A percentile compares a stretch with the other conserved stretches of the same genome.
These are phyloP conservation scores for Rhombomys opimus DNA, from an alignment of 2,113 vertebrate species.

Conservation along the genomic window DNA sequence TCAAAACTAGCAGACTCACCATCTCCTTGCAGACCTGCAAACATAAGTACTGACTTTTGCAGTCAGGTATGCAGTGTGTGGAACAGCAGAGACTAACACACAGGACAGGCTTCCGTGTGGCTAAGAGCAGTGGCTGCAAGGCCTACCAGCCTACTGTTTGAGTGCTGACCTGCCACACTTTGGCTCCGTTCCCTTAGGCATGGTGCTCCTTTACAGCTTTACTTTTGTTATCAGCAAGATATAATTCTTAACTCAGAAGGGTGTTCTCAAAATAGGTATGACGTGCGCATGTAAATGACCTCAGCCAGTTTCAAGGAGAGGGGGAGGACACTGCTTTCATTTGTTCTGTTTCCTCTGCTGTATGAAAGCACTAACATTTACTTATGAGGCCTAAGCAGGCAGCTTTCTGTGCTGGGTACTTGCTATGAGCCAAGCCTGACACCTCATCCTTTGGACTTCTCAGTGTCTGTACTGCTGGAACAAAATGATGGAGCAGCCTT, in stretches of 20 bases:
- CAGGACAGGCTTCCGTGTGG: background rate
- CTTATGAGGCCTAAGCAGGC: background rate
- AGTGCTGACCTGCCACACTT: too few species aligned
- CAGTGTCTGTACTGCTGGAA: too few species aligned
- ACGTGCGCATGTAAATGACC: background rate
- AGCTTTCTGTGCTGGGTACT: background rate
- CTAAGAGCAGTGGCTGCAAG: background rate
- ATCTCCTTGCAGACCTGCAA: background rate
- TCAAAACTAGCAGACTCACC: background rate
- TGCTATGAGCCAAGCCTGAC: too few species aligned
- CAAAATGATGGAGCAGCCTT: too few species aligned
- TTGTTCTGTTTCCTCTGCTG: background rate
- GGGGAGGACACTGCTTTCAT: background rate
- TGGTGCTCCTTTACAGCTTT: background rate
- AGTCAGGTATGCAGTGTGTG: background rate
- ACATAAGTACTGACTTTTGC: background rate
- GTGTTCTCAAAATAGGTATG: background rate
- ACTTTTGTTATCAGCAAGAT: slow-evolving; percentile 16
- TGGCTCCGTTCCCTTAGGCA: background rate
- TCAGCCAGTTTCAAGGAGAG: background rate
- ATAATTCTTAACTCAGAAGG: background rate
- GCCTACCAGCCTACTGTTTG: background rate
- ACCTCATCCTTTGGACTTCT: too few species aligned
- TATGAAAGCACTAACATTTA: background rate
- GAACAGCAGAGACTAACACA: background rate